Conservation (phyloP, 2,113 vertebrate species). For the Dromaius novaehollandiae region DNA sequence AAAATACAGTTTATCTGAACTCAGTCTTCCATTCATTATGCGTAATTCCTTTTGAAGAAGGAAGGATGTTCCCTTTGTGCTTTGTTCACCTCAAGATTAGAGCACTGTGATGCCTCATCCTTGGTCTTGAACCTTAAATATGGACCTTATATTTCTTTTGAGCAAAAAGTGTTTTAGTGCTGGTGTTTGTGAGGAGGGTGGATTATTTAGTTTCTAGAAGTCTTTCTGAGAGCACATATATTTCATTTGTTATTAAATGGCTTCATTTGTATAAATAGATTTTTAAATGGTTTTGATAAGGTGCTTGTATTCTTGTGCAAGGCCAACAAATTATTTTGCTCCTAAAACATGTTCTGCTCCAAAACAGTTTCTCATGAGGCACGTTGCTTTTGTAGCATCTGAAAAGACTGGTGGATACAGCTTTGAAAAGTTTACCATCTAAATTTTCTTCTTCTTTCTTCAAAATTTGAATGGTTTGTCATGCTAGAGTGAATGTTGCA, state of each 20-base stretch:
- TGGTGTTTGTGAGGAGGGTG: not conserved
- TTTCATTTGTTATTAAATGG: not conserved
- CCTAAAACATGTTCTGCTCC: not conserved
- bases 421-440: not conserved
- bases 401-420: not conserved
- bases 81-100: not conserved
- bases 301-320: not conserved
- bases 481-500: not conserved
- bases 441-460: not conserved
- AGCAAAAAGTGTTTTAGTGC: accelerated
- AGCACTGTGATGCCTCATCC: not conserved
- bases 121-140: not conserved
- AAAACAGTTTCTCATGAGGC: not conserved
- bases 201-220: not conserved
- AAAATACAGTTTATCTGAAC: not conserved
- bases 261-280: not conserved
- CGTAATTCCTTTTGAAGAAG: not conserved
- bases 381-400: not conserved
- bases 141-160: not conserved
- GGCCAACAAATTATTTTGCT: not conserved
- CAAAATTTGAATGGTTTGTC: not conserved
- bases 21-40: not conserved
- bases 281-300: not conserved
- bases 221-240: not conserved
- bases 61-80: not conserved